Conservation (phyloP, 2,113 vertebrate genomes). For the Centrocercus urophasianus region DNA sequence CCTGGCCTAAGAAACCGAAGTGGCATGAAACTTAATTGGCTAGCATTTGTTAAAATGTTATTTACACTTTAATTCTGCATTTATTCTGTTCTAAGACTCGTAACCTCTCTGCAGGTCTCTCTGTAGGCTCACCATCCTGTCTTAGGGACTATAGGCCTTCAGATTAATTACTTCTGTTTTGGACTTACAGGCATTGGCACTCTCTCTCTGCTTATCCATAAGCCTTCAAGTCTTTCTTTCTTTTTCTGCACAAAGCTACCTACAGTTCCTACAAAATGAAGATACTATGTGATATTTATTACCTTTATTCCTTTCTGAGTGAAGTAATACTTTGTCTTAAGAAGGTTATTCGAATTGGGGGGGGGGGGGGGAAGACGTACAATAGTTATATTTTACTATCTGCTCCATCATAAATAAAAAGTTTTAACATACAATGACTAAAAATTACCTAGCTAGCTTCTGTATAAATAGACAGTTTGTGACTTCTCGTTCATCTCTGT, state of each 20-base stretch:
- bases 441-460: neutral
- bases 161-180: neutral
- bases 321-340: neutral
- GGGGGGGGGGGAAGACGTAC: neutral
- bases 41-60: neutral
- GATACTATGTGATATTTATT: neutral
- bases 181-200: neutral
- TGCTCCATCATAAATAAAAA: neutral
- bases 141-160: neutral
- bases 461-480: conserved; percentile 26
- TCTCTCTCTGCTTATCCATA: neutral
- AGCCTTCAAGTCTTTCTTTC: neutral
- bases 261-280: neutral
- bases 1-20: neutral
- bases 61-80: neutral
- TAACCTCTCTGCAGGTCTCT: neutral
- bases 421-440: conserved; percentile 1
- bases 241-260: neutral
- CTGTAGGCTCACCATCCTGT: neutral
- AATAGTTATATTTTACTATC: conserved; percentile 24
- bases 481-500: neutral
- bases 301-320: neutral
- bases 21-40: neutral
- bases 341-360: neutral
- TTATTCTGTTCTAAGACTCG: neutral